A percentile compares a stretch with the other conserved stretches of the same genome.
phyloP scores from a whole-genome alignment of 1,140 invertebrate genomes.

The Aphaenogaster ashmeadi region DNA sequence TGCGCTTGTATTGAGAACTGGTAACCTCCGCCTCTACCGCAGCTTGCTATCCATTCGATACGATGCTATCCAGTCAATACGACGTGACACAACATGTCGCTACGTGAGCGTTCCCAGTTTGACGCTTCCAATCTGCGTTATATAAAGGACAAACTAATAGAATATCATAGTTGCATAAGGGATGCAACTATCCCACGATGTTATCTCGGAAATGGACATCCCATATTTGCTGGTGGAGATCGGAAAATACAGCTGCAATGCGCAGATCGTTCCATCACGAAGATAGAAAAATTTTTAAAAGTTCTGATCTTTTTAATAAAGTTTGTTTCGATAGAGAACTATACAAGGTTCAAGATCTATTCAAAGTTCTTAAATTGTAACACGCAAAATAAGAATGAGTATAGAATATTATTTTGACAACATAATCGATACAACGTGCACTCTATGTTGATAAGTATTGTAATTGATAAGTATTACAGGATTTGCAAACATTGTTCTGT shows the following conservation, averaged over 20 bases:
- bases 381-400: not conserved
- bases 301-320: not conserved
- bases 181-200: slow-evolving; percentile 25
- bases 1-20: slow-evolving; percentile 66
- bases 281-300: not conserved
- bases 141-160: slow-evolving; percentile 68
- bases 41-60: slow-evolving; percentile 77
- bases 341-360: too few relatives aligned
- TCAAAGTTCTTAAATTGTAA: not conserved
- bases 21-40: slow-evolving; percentile 62
- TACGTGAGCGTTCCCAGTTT: slow-evolving; percentile 68
- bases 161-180: slow-evolving; percentile 70
- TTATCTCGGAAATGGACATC: slow-evolving; percentile 30
- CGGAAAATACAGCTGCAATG: slow-evolving; percentile 1
- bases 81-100: slow-evolving; percentile 74
- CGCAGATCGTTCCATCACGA: slow-evolving; percentile 13
- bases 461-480: not conserved
- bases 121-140: slow-evolving; percentile 46
- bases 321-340: not conserved
- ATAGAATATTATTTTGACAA: not conserved
- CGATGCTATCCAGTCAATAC: slow-evolving; percentile 71
- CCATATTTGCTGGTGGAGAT: not conserved
- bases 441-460: not conserved
- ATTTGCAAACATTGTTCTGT: slow-evolving; percentile 2
- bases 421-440: not conserved